These are phyloP conservation scores for Varanus salvator DNA, from an alignment of 2,113 vertebrate genomes.

Conservation along the genomic window DNA sequence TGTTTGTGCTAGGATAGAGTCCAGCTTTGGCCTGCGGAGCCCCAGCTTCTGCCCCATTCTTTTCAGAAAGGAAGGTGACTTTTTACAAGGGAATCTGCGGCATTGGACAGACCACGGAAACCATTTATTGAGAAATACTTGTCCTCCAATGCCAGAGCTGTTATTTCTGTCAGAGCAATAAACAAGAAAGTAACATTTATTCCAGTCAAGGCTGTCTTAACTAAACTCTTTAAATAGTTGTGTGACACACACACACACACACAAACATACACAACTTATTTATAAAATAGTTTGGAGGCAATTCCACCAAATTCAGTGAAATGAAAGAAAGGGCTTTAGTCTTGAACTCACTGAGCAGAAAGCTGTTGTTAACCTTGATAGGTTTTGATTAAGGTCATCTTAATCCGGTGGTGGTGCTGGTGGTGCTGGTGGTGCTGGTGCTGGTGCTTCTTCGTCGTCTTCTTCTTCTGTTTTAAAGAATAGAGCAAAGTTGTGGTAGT, in stretches of 20 bases:
- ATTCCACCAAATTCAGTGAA: slow-evolving; percentile 33
- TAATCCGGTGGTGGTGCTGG: no score
- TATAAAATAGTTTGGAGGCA: slow-evolving; percentile 14
- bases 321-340: neutral
- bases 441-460: no score
- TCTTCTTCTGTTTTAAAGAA: no score
- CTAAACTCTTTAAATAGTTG: neutral
- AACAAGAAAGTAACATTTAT: slow-evolving; percentile 50
- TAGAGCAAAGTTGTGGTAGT: neutral
- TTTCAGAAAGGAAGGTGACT: neutral
- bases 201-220: slow-evolving; percentile 51
- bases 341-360: neutral
- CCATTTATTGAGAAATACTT: slow-evolving; percentile 3
- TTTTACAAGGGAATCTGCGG: slow-evolving; percentile 40
- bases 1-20: neutral
- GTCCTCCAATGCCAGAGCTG: slow-evolving; percentile 8
- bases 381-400: neutral
- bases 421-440: no score
- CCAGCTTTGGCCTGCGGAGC: neutral
- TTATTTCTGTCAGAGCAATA: slow-evolving; percentile 36
- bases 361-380: neutral
- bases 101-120: slow-evolving; percentile 26
- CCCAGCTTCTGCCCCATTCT: neutral
- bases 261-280: neutral
- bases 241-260: neutral